Evolutionary conservation across 1,140 invertebrate species (phyloP), one percentile per base, ranked within the genome.

Genomic region (Drosophila pruinosa): DNA sequence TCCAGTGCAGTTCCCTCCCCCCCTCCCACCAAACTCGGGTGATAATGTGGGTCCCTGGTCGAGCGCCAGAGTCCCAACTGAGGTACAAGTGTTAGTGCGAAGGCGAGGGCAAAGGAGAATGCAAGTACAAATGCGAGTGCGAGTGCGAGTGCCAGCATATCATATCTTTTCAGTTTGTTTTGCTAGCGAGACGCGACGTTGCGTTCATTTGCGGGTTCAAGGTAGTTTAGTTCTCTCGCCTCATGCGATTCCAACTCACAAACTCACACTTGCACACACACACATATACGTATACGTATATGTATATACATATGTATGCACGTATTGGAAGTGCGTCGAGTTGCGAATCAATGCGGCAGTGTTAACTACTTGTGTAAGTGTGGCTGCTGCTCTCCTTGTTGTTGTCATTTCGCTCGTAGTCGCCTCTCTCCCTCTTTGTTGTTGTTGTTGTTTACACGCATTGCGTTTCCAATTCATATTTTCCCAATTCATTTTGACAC

Each of bases 141-240:
- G 22, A n/a, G 19, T 22, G 19, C 7, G 38, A 17, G 41, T 22
- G 21, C 22, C 4, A 12, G 43, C 17, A 39, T 39, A 22, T 31
- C 26, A 47, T 65, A 41, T 56, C 69, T 67, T n/a, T 24, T 50
- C n/a, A 38, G 59, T 56, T 12, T 39, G 59, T 64, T 64, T 53
- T 43, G 48, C 19, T 47, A 39, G 52, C 50, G 34, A 47, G 36
- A 47, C 53, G 62, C 65, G 48, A 34, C 38, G 62, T 58, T 26
- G 31, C 38, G 45, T 69, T 79, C 52, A 65, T 68, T 67, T 45
- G 26, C 64, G 79, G 63, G 67, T 75, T 88, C 67, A 78, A 86
- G 78, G 78, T 81, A 88, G 82, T 69, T 78, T 75, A 63, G 54
- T 63, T 78, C 67, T 74, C 38, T 74, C 58, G 57, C 54, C 59